phyloP scores from a whole-genome alignment of 2,888 invertebrate genomes.

The Drosophila meridiana region DNA sequence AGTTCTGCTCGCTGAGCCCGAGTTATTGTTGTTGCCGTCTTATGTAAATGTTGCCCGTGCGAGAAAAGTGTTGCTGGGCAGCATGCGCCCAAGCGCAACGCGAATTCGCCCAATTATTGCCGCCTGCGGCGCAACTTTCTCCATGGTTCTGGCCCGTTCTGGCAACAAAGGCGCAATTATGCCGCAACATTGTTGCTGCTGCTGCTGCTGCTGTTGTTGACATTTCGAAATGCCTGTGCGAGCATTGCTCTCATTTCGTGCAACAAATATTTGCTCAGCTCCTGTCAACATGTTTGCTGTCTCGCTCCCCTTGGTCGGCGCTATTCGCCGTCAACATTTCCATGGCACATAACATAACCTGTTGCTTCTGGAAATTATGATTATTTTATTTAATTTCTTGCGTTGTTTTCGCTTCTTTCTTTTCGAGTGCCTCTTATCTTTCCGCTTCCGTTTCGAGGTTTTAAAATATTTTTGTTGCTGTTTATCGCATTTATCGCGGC shows the following conservation, averaged over 20 bases:
- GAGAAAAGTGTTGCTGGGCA: slow-evolving; percentile 52
- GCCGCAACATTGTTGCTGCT: slow-evolving; percentile 70
- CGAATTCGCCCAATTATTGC: slow-evolving; percentile 44
- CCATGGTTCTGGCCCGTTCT: slow-evolving; percentile 70
- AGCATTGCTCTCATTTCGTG: slow-evolving; percentile 78
- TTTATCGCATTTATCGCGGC: slow-evolving; percentile 45
- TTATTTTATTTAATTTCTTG: slow-evolving; percentile 20
- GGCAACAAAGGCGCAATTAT: slow-evolving; percentile 35
- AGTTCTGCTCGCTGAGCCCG: slow-evolving; percentile 48
- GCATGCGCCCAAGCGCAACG: slow-evolving; percentile 21
- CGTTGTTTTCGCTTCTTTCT: slow-evolving; percentile 15
- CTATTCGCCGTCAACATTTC: slow-evolving; percentile 56
- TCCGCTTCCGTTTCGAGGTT: slow-evolving; percentile 43
- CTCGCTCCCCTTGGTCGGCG: slow-evolving; percentile 71
- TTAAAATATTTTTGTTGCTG: slow-evolving; percentile 28
- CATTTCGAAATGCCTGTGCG: slow-evolving; percentile 77
- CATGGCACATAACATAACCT: slow-evolving; percentile 43
- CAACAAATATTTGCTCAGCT: slow-evolving; percentile 73
- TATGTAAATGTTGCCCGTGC: slow-evolving; percentile 61
- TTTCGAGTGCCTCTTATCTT: slow-evolving; percentile 15
- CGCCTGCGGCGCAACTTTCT: slow-evolving; percentile 65
- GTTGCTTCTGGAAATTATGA: slow-evolving; percentile 46
- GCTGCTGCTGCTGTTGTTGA: slow-evolving; percentile 35
- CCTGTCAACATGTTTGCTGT: slow-evolving; percentile 62
- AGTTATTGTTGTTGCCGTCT: slow-evolving; percentile 34